Evolutionary conservation across 1,140 invertebrate species (phyloP).

Genomic region (Euura lappo): DNA sequence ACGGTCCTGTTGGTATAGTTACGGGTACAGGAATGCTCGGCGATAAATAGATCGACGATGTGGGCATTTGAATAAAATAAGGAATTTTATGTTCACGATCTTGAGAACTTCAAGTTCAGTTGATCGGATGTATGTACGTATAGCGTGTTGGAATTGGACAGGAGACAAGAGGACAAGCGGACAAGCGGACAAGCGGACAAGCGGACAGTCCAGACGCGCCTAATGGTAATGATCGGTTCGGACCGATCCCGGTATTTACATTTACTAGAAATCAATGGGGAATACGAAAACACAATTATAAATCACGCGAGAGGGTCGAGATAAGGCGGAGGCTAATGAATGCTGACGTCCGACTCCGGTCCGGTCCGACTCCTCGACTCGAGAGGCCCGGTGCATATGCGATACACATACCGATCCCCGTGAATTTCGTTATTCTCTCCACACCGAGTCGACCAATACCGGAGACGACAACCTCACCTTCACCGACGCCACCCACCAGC

Average conservation of each 20-base stretch:
- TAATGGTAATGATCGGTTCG: constrained; percentile 35
- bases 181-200: constrained; percentile 8
- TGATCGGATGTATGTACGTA: too few species aligned
- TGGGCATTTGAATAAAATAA: constrained; percentile 50
- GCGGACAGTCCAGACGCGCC: constrained; percentile 12
- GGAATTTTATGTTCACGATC: constrained; percentile 49
- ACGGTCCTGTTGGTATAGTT: constrained; percentile 41
- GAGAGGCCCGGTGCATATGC: too few species aligned
- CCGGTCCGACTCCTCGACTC: not conserved
- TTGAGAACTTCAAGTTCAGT: too few species aligned
- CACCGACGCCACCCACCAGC: constrained; percentile 1
- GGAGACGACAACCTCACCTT: not conserved
- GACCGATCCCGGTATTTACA: constrained; percentile 38
- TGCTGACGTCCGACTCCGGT: constrained; percentile 26
- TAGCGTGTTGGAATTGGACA: too few species aligned
- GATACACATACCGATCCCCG: too few species aligned
- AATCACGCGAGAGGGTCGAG: constrained; percentile 25
- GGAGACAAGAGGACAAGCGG: not conserved
- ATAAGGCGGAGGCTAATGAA: constrained; percentile 30
- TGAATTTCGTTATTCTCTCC: too few species aligned
- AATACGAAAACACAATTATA: constrained; percentile 38
- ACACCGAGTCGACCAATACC: not conserved
- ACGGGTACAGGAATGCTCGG: constrained; percentile 45
- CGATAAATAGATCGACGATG: constrained; percentile 45
- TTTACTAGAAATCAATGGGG: constrained; percentile 41